A percentile compares a stretch with the other conserved stretches of the same genome.
These are phyloP conservation scores for Brachyalestes nurse DNA, from an alignment of 2,797 vertebrate species.

Conservation along the genomic window DNA sequence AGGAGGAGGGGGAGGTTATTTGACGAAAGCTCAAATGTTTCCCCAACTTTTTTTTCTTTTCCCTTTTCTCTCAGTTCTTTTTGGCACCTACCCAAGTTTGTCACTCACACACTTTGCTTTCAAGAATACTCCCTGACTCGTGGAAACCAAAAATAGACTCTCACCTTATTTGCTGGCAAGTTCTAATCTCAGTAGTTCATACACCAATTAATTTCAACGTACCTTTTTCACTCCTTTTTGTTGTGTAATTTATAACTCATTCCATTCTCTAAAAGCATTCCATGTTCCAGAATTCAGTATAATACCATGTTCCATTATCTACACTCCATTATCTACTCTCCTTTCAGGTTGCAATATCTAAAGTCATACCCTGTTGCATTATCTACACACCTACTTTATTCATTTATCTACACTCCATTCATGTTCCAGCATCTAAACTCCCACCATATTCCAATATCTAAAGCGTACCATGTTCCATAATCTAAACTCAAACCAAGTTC, in stretches of 20 bases:
- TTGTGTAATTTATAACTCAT: not conserved
- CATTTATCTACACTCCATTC: too few relatives aligned
- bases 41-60: constrained; percentile 60
- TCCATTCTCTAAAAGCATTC: too few relatives aligned
- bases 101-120: constrained; percentile 13
- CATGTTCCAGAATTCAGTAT: too few relatives aligned
- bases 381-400: too few relatives aligned
- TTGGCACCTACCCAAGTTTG: constrained; percentile 46
- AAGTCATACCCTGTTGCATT: too few relatives aligned
- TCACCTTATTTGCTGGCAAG: not conserved
- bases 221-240: not conserved
- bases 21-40: constrained; percentile 69
- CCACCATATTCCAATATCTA: too few relatives aligned
- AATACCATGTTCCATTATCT: too few relatives aligned
- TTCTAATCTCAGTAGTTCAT: not conserved
- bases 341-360: too few relatives aligned
- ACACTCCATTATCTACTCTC: too few relatives aligned
- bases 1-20: not conserved
- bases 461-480: too few relatives aligned
- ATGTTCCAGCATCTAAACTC: too few relatives aligned
- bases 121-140: constrained; percentile 23
- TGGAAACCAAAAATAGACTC: constrained; percentile 8
- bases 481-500: too few relatives aligned
- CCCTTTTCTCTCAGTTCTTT: constrained; percentile 39
- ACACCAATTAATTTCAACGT: not conserved